A percentile compares a stretch with the other conserved stretches of the same genome.
phyloP scores from a whole-genome alignment of 2,888 invertebrate genomes.

The Adineta ricciae region DNA sequence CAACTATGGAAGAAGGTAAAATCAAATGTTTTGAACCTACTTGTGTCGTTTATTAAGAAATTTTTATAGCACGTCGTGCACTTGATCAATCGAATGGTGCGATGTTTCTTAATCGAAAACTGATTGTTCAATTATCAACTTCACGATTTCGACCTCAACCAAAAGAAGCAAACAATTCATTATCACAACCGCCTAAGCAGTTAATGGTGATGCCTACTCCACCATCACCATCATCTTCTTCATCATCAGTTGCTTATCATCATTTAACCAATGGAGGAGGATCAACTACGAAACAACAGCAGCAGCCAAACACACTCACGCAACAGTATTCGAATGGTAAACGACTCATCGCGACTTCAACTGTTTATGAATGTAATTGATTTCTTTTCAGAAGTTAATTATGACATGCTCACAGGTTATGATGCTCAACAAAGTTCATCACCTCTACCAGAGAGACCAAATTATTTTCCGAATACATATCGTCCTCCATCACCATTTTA shows the following conservation, averaged over 20 bases:
- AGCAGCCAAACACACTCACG: background rate
- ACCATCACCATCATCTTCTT: background rate
- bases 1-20: conserved; percentile 29
- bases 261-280: background rate
- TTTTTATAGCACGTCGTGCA: conserved; percentile 17
- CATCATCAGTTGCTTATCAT: background rate
- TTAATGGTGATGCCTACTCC: background rate
- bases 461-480: background rate
- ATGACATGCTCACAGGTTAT: background rate
- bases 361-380: too few relatives aligned
- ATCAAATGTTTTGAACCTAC: background rate
- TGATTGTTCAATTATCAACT: conserved; percentile 31
- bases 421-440: background rate
- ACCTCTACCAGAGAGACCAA: background rate
- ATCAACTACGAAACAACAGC: background rate
- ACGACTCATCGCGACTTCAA: too few relatives aligned
- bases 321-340: background rate
- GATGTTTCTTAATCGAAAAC: conserved; percentile 27
- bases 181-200: background rate
- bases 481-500: conserved; percentile 1
- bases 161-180: background rate
- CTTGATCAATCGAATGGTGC: conserved; percentile 23
- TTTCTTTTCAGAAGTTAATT: background rate
- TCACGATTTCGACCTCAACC: conserved; percentile 29
- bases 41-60: too few relatives aligned